Conservation (phyloP, 2,113 vertebrate genomes). For the Leucopsar rothschildi region DNA sequence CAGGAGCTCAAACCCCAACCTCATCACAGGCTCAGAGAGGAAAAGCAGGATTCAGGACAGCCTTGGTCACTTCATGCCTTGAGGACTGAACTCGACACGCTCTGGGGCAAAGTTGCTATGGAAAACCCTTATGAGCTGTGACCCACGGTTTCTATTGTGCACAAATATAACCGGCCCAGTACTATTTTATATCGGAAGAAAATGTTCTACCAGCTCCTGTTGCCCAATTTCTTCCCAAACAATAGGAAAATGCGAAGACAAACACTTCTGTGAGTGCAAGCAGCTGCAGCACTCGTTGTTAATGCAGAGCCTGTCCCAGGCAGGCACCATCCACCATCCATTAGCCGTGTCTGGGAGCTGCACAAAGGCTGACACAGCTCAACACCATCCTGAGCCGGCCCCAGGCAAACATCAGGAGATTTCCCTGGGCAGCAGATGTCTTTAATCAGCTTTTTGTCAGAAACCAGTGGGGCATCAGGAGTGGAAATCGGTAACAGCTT, state of each 20-base stretch:
- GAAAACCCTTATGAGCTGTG: neutral
- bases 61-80: neutral
- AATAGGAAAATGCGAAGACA: neutral
- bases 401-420: neutral
- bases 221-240: neutral
- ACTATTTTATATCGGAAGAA: neutral
- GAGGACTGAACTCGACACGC: neutral
- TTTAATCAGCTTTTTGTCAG: neutral
- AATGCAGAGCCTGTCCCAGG: neutral
- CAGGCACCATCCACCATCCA: neutral
- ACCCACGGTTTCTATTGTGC: neutral
- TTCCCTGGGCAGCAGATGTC: neutral
- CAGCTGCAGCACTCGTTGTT: neutral
- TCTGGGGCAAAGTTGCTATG: neutral
- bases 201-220: neutral
- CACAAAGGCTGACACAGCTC: neutral
- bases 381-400: neutral
- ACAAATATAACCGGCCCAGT: neutral
- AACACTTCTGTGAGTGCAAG: fast-evolving
- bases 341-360: neutral
- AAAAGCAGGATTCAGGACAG: neutral
- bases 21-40: neutral
- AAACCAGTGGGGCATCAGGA: neutral
- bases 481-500: neutral
- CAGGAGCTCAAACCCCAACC: neutral